Conservation (phyloP, 2,113 vertebrate species). For the Rhegmatorhina hoffmannsi region DNA sequence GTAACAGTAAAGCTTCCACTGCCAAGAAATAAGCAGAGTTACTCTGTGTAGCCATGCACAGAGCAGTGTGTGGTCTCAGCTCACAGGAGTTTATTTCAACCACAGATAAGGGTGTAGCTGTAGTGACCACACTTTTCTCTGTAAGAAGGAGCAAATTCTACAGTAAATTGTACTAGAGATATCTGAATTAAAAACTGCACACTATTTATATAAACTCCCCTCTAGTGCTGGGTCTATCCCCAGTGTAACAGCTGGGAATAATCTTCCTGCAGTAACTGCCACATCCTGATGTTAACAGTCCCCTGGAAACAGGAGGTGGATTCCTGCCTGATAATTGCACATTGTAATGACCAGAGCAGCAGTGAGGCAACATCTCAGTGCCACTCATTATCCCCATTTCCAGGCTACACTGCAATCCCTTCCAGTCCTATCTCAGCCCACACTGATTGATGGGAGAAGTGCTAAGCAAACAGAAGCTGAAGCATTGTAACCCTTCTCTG, state of each 20-base stretch:
- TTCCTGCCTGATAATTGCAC: not conserved
- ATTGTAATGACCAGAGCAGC: not conserved
- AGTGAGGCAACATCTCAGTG: not conserved
- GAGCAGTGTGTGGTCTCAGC: not conserved
- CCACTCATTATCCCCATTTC: not conserved
- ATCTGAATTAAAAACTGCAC: not conserved
- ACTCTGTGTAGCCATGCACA: not conserved
- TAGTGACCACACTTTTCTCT: not conserved
- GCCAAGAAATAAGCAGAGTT: not conserved
- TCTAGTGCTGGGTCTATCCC: not conserved
- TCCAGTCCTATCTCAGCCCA: not conserved
- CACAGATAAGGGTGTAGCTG: not conserved
- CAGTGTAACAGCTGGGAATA: not conserved
- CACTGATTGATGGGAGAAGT: not conserved
- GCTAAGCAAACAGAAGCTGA: not conserved
- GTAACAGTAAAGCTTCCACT: not conserved
- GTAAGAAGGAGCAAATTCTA: not conserved
- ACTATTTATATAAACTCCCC: not conserved
- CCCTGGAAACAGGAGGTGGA: not conserved
- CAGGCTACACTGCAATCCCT: not conserved
- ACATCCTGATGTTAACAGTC: not conserved
- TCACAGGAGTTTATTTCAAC: not conserved
- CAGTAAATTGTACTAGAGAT: not conserved
- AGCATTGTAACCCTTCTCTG: not conserved
- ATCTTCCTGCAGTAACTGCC: not conserved